Percentiles rank a stretch among this genome's conserved stretches.
These are phyloP conservation scores for Eriocheir sinensis DNA, from an alignment of 1,140 invertebrate genomes.

Conservation along the genomic window DNA sequence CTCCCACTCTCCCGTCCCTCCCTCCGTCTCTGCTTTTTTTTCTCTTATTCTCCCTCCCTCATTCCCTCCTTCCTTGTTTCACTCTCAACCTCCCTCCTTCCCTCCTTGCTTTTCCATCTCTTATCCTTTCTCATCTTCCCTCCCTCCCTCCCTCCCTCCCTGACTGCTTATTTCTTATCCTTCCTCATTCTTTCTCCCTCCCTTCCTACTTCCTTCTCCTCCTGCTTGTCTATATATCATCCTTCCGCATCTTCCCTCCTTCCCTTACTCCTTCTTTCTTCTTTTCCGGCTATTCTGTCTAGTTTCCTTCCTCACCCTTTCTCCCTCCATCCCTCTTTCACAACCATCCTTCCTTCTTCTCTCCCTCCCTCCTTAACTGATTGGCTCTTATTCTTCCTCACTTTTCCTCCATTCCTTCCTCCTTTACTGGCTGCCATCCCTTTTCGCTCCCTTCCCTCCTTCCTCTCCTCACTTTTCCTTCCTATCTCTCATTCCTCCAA, in stretches of 20 bases:
- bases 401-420: not conserved
- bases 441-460: not conserved
- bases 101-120: not conserved
- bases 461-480: not conserved
- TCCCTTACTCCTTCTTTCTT: slow-evolving; percentile 7
- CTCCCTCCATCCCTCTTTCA: not conserved
- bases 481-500: too few relatives aligned
- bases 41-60: not conserved
- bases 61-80: not conserved
- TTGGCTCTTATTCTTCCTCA: too few relatives aligned
- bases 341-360: not conserved
- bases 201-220: slow-evolving; percentile 12
- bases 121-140: not conserved
- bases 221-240: not conserved
- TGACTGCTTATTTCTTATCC: not conserved
- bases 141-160: not conserved
- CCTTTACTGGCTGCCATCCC: not conserved
- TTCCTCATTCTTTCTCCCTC: slow-evolving; percentile 47
- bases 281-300: not conserved
- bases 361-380: not conserved
- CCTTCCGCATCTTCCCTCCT: not conserved
- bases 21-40: not conserved
- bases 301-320: not conserved
- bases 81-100: not conserved
- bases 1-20: not conserved